These are phyloP conservation scores for Odontomyia ornata DNA, from an alignment of 2,888 invertebrate genomes.

Conservation along the genomic window DNA sequence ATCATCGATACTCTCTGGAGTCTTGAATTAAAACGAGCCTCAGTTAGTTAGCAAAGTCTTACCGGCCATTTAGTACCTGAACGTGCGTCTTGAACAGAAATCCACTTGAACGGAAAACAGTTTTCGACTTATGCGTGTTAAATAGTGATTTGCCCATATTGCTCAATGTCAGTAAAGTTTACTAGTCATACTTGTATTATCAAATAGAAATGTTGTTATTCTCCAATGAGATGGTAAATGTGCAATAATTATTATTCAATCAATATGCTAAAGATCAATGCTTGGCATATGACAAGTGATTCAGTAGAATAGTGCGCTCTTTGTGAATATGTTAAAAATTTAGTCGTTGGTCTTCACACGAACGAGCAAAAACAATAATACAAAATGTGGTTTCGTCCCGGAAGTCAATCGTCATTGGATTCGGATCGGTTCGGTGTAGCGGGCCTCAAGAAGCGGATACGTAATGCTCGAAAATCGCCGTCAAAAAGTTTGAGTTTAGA, in stretches of 20 bases:
- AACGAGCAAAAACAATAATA: background rate
- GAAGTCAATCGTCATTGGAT: slow-evolving; percentile 48
- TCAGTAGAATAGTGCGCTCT: background rate
- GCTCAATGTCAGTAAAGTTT: background rate
- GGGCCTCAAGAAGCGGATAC: slow-evolving; percentile 55
- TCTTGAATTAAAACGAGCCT: background rate
- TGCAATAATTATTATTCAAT: background rate
- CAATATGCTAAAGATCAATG: no score
- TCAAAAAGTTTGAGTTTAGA: slow-evolving; percentile 48
- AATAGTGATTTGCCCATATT: background rate
- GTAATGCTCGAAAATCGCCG: slow-evolving; percentile 52
- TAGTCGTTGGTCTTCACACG: background rate
- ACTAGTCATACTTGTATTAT: background rate
- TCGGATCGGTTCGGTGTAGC: slow-evolving; percentile 52
- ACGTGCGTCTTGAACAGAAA: background rate
- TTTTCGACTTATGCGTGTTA: background rate
- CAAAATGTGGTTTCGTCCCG: slow-evolving; percentile 53
- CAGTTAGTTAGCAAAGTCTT: slow-evolving; percentile 16
- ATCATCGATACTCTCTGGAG: slow-evolving; percentile 13
- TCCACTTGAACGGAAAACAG: background rate
- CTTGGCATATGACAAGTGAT: background rate
- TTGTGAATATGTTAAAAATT: background rate
- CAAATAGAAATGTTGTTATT: background rate
- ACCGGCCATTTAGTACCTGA: slow-evolving; percentile 29
- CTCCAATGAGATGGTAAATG: background rate